Evolutionary conservation across 1,140 invertebrate species (phyloP).

Genomic region (Achatina immaculata): DNA sequence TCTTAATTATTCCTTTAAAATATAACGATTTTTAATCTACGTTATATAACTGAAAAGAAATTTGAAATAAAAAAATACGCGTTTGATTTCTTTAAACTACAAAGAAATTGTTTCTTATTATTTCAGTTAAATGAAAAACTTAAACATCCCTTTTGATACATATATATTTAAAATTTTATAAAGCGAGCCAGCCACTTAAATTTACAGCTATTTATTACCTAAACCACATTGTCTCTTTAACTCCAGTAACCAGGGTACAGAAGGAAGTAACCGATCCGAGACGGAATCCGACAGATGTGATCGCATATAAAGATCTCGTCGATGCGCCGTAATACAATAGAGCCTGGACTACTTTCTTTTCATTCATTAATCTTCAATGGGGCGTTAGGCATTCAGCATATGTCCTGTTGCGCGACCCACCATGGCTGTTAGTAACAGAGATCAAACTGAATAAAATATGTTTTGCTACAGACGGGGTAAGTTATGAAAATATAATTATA

Average conservation of each 20-base stretch:
- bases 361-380: conserved; percentile 3
- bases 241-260: neutral
- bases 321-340: neutral
- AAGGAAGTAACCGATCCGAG: neutral
- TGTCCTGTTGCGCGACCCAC: neutral
- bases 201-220: neutral
- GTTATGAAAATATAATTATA: no score
- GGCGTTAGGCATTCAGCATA: neutral
- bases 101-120: no score
- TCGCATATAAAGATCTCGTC: neutral
- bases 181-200: neutral
- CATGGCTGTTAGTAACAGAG: no score
- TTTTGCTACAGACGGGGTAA: no score
- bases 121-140: no score
- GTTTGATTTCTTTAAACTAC: no score
- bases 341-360: neutral
- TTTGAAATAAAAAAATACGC: no score
- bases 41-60: no score
- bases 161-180: neutral
- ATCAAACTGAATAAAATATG: no score
- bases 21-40: no score
- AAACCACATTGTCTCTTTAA: neutral
- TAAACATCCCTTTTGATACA: no score
- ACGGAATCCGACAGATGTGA: conserved; percentile 5
- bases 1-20: no score